A percentile compares a stretch with the other conserved stretches of the same genome.
These are phyloP conservation scores for Platorchestia sp. DNA, from an alignment of 1,140 invertebrate genomes.

Conservation along the genomic window DNA sequence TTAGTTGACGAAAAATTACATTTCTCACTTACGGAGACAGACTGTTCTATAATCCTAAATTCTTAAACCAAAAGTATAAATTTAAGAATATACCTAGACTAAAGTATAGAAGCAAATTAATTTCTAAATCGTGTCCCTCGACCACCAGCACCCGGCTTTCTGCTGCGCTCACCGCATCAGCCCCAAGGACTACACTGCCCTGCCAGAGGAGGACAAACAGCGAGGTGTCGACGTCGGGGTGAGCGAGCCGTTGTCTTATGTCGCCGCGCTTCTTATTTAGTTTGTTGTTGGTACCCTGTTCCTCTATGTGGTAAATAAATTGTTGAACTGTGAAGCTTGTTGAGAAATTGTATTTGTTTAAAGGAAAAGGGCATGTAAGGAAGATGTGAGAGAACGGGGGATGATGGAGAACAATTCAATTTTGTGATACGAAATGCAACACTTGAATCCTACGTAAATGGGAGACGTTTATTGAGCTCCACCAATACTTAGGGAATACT, in stretches of 20 bases:
- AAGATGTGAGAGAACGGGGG: no score
- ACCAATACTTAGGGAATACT: no score
- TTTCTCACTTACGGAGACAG: background rate
- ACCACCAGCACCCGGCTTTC: slow-evolving; percentile 58
- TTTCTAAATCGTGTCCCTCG: background rate
- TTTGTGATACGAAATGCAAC: no score
- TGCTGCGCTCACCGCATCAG: slow-evolving; percentile 51
- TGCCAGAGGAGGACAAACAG: slow-evolving; percentile 49
- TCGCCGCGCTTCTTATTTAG: no score
- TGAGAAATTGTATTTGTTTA: no score
- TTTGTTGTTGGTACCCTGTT: background rate
- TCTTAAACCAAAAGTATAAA: background rate
- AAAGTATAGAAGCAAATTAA: background rate
- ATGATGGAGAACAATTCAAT: no score
- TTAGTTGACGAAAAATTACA: background rate
- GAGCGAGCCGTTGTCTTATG: slow-evolving; percentile 16
- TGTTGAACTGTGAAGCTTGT: no score
- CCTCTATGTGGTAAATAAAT: no score
- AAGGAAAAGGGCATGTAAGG: no score
- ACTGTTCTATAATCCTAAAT: background rate
- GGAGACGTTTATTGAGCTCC: no score
- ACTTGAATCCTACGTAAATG: no score
- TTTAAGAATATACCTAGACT: background rate
- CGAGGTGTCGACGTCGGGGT: slow-evolving; percentile 71
- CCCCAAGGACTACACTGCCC: slow-evolving; percentile 21